A percentile compares a stretch with the other conserved stretches of the same genome.
Conservation (phyloP, 2,888 invertebrate genomes). For the Trachelus iudaicus region DNA sequence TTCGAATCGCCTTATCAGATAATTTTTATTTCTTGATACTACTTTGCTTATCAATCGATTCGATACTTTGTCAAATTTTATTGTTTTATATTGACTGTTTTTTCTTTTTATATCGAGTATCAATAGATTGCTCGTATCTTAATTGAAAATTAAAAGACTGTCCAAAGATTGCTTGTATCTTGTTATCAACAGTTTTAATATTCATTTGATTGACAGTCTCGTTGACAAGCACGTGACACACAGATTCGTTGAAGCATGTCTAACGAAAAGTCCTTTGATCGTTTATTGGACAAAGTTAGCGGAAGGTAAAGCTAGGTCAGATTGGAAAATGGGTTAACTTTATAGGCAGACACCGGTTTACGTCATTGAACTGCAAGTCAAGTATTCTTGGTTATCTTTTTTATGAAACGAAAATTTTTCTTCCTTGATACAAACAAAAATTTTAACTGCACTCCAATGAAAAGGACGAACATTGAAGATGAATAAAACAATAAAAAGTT, state of each 20-base stretch:
- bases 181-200: background rate
- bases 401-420: background rate
- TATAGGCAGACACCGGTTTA: background rate
- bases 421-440: too few species aligned
- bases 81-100: too few species aligned
- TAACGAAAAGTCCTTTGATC: background rate
- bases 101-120: too few species aligned
- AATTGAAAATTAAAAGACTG: background rate
- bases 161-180: background rate
- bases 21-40: too few species aligned
- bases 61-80: too few species aligned
- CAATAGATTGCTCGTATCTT: too few species aligned
- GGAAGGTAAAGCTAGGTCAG: background rate
- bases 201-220: background rate
- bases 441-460: background rate
- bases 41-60: too few species aligned
- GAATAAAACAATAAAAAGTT: too few species aligned
- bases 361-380: background rate
- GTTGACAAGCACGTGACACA: background rate
- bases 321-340: background rate
- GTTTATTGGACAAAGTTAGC: background rate
- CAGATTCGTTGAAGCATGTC: background rate
- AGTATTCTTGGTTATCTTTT: background rate
- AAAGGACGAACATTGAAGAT: background rate
- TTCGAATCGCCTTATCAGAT: too few species aligned